Conservation (phyloP, 2,888 invertebrate species). For the Cephus pygmeus region DNA sequence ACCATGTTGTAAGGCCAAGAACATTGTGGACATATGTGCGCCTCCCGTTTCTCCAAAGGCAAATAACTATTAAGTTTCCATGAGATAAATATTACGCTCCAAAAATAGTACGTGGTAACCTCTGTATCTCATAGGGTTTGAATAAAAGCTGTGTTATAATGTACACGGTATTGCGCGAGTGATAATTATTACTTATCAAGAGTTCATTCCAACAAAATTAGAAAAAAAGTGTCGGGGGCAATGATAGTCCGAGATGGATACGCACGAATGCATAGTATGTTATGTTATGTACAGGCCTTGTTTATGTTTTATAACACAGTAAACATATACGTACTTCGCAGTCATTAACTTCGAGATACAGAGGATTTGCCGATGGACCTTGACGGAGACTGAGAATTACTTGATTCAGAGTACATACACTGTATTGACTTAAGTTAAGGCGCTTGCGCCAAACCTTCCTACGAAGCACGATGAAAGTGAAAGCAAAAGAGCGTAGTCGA, state of each 20-base stretch:
- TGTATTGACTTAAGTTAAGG: conserved; percentile 37
- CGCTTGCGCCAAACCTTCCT: conserved; percentile 30
- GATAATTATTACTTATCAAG: conserved; percentile 9
- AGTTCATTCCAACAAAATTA: not conserved
- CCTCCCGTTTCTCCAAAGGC: conserved; percentile 48
- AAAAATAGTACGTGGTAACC: not conserved
- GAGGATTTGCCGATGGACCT: not conserved
- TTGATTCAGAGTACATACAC: not conserved
- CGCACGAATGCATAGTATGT: not conserved
- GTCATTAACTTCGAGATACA: not conserved
- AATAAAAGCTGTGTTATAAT: not conserved
- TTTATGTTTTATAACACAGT: not conserved
- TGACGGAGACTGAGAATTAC: not conserved
- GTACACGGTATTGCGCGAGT: not conserved
- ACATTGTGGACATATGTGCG: conserved; percentile 43
- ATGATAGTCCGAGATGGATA: not conserved
- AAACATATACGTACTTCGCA: not conserved
- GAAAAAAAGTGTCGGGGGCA: not conserved
- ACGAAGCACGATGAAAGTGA: not conserved
- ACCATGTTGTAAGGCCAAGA: conserved; percentile 43
- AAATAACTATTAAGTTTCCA: conserved; percentile 25
- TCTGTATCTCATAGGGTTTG: not conserved
- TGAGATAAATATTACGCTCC: conserved; percentile 25
- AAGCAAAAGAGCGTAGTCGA: not conserved
- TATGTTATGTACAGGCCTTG: not conserved